Base-by-base conservation (phyloP, 2,888 invertebrate species). In the Catotricha subobsoleta region DNA sequence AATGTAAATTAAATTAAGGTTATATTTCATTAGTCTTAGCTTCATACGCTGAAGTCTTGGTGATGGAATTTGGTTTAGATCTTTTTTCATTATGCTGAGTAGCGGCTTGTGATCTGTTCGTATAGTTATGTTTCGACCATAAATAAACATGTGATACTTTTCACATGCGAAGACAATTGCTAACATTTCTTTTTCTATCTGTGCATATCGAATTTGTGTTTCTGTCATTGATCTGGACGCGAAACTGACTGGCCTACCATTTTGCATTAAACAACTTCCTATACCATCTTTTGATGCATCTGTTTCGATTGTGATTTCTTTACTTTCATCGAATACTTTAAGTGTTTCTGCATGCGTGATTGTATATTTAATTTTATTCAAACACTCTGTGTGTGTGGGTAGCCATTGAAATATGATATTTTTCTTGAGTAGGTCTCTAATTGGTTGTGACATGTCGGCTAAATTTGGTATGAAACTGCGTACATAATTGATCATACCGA, bases 401-500 rank as follows among this genome's bases (percentile, higher is more conserved):
- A 42, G 38, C 51, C 50, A 49, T 20, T 21, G 12, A 36, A 43
- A 49, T 37, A 41, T 8, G 23, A 48, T 29, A 47, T 50, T 45
- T 41, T 50, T 46, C 48, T 46, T 49, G 42, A 52, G 45, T 44
- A 49, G 15, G 19, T 39, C 39, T 18, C 44, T 25, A 13, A 42
- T 35, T 25, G 21, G 27, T 5, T 27, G 25, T 9, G 40, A 19
- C 9, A 47, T 42, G 7, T 38, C 33, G 12, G 45, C 35, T 30
- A 45, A 7, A 35, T 43, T 44, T 3, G 43, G 40, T 43, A 48
- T 43, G 41, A 47, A 47, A 16, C 29, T 40, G 12, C 36, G 29
- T 10, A 43, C 33, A 43, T 43, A 46, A 31, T 46, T 46, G 10
- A 42, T 28, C 52, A 54, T 51, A 5, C 51, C 53, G 19, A 54